phyloP scores from a whole-genome alignment of 1,140 invertebrate species.

The Aphis craccivora region DNA sequence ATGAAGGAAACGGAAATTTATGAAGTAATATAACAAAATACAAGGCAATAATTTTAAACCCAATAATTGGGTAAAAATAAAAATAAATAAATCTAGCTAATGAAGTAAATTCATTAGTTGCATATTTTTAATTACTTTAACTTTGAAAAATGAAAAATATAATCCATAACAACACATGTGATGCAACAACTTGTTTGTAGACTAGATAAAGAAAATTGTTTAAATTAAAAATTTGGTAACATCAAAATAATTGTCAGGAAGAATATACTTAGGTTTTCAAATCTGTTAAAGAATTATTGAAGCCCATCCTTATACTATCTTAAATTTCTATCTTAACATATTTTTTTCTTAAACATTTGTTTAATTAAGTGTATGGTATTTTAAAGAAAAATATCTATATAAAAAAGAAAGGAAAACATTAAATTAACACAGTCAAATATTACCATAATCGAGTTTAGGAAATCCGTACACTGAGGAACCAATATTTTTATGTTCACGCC shows the following conservation, averaged over 20 bases:
- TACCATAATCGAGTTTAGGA: conserved; percentile 50
- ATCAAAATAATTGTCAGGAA: neutral
- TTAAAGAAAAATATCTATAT: conserved; percentile 46
- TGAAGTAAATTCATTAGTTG: neutral
- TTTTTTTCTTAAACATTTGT: conserved; percentile 26
- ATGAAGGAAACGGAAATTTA: neutral
- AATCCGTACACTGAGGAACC: conserved; percentile 56
- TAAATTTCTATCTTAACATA: conserved; percentile 41
- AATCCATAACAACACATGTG: neutral
- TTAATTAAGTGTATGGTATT: conserved; percentile 43
- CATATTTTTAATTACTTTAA: neutral
- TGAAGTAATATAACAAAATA: neutral
- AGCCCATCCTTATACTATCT: conserved; percentile 55
- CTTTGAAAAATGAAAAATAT: neutral
- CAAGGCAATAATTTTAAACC: neutral
- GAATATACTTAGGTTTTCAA: neutral
- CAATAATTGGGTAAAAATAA: neutral
- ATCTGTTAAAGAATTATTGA: neutral
- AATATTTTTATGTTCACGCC: conserved; percentile 49
- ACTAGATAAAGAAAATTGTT: conserved; percentile 31
- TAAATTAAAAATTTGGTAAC: conserved; percentile 39
- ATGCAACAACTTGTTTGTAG: neutral
- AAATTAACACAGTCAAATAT: conserved; percentile 58
- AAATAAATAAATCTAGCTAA: neutral
- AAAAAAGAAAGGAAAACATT: conserved; percentile 45